Conservation (phyloP, 2,113 vertebrate species). For the Corythornis vintsioides region DNA sequence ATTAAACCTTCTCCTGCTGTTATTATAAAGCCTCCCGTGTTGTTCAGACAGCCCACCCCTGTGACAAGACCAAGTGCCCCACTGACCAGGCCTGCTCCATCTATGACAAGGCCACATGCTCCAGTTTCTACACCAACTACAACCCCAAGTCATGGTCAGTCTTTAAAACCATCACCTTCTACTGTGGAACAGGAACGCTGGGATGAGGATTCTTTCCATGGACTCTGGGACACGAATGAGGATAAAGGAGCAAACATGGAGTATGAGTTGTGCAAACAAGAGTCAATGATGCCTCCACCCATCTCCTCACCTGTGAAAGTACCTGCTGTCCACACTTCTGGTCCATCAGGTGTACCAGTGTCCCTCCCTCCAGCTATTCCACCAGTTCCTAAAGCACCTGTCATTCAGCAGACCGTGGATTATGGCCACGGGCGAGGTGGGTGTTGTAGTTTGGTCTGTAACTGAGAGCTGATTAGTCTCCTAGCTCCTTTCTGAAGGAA, state of each 20-base stretch:
- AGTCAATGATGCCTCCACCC: conserved; percentile 64
- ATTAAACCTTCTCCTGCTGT: conserved; percentile 72
- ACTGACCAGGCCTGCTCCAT: conserved; percentile 70
- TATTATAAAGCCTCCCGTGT: conserved; percentile 77
- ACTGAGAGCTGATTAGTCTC: not conserved
- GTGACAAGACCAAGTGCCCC: conserved; percentile 73
- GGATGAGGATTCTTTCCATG: conserved; percentile 85
- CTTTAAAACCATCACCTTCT: conserved; percentile 73
- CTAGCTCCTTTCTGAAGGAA: not conserved
- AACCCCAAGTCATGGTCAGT: conserved; percentile 68
- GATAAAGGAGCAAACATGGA: conserved; percentile 79
- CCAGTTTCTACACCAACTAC: conserved; percentile 70
- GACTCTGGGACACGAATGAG: conserved; percentile 85
- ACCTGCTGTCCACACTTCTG: conserved; percentile 65
- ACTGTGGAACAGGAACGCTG: conserved; percentile 78
- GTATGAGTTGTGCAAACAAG: conserved; percentile 65
- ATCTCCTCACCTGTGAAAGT: conserved; percentile 62
- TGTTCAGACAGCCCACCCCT: conserved; percentile 78
- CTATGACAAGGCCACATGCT: conserved; percentile 71
- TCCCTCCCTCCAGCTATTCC: conserved; percentile 72
- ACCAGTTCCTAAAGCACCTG: conserved; percentile 75
- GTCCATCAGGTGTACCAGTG: conserved; percentile 64
- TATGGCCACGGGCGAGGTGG: conserved; percentile 89
- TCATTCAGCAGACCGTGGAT: conserved; percentile 94
- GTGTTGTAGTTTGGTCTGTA: not conserved